Conservation (phyloP, 2,888 invertebrate genomes). For the Drosophila kanekoi region DNA sequence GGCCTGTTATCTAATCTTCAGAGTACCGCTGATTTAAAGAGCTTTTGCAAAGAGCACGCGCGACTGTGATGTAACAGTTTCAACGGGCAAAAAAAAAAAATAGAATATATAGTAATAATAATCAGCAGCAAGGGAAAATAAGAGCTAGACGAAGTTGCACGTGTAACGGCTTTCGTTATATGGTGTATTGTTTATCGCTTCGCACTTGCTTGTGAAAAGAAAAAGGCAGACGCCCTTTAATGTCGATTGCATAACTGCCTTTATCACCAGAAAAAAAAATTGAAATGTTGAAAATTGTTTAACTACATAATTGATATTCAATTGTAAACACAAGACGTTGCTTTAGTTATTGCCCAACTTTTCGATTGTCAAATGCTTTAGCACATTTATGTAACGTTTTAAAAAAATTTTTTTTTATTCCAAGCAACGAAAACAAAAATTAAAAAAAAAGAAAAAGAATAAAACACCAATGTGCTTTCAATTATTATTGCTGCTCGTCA, state of each 20-base stretch:
- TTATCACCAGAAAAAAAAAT: slow-evolving; percentile 42
- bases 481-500: slow-evolving; percentile 16
- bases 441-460: slow-evolving; percentile 1
- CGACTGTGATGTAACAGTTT: slow-evolving; percentile 69
- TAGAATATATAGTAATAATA: background rate
- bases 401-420: slow-evolving; percentile 12
- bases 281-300: slow-evolving; percentile 18
- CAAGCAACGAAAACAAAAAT: background rate
- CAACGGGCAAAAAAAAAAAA: slow-evolving; percentile 3
- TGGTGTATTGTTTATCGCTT: slow-evolving; percentile 22
- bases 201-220: slow-evolving; percentile 24
- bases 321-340: slow-evolving; percentile 29
- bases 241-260: slow-evolving; percentile 67
- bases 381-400: slow-evolving; percentile 62
- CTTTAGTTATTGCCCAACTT: slow-evolving; percentile 14
- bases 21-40: slow-evolving; percentile 26
- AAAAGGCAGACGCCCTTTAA: background rate
- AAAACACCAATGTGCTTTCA: slow-evolving; percentile 28
- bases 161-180: slow-evolving; percentile 20
- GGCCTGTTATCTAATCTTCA: slow-evolving; percentile 68
- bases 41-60: slow-evolving; percentile 63
- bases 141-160: slow-evolving; percentile 21
- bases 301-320: slow-evolving; percentile 19
- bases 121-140: background rate
- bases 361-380: slow-evolving; percentile 12